Conservation (phyloP, 2,113 vertebrate species). For the Neopipo cinnamomea region DNA sequence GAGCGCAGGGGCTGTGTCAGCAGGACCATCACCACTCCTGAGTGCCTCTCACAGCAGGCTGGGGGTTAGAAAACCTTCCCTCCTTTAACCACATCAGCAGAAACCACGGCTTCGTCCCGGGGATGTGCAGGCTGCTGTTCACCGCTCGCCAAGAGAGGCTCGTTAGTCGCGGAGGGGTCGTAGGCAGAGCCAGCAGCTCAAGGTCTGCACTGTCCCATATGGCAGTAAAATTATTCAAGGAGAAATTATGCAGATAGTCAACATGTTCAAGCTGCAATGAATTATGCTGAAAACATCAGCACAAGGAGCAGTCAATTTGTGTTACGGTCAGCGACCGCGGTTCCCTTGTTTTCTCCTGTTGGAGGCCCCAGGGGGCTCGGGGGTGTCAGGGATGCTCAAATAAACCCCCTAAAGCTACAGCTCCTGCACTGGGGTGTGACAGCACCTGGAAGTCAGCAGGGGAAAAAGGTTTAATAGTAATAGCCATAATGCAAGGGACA, state of each 20-base stretch:
- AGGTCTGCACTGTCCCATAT: background rate
- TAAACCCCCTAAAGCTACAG: background rate
- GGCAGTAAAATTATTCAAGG: constrained; percentile 53
- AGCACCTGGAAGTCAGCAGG: background rate
- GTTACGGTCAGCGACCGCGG: background rate
- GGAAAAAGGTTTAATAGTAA: background rate
- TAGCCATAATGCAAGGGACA: background rate
- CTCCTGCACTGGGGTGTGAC: rapidly evolving
- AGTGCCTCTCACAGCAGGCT: background rate
- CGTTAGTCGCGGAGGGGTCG: background rate
- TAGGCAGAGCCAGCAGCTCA: background rate
- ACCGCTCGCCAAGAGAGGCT: rapidly evolving
- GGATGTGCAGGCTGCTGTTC: background rate
- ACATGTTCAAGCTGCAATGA: constrained; percentile 13
- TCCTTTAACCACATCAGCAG: background rate
- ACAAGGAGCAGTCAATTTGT: background rate
- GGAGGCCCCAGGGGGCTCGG: background rate
- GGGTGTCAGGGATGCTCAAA: background rate
- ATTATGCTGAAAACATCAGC: constrained; percentile 29
- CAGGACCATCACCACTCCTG: background rate
- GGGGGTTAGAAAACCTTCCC: background rate
- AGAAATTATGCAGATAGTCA: constrained; percentile 62
- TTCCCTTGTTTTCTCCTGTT: background rate
- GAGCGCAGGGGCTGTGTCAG: background rate
- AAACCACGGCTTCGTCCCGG: background rate